Evolutionary conservation across 2,888 invertebrate genomes (phyloP), one percentile per base, ranked within the genome.

Genomic region (Kryphioiulus occultus): DNA sequence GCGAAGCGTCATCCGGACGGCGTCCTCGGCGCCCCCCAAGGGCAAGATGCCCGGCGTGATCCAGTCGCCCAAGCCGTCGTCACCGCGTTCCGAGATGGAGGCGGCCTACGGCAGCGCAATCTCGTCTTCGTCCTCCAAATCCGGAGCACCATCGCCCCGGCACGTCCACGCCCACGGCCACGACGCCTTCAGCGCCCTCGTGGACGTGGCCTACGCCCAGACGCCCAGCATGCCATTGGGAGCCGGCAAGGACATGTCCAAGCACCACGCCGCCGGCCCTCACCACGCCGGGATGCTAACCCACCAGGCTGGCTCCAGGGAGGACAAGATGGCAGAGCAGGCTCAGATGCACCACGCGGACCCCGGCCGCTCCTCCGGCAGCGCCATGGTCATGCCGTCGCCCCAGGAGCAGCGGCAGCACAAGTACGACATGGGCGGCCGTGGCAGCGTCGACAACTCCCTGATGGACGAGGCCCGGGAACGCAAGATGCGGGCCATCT

Each of bases 161-260:
- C 90, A 88, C 89, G 89, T 89, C 26, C 86, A 89, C 78, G 89
- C 89, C 42, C 86, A 89, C 59, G 89, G 89, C 42, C 96, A 97
- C 92, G 97, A 97, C 92, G 97, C 97, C 0, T 94, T 98, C 91
- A 95, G 96, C 47, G 96, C 96, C 86, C 93, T 98, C 87, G 98
- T 97, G 12, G 97, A 98, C 91, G 96, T 96, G 19, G 97, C 97
- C n/a, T 96, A 96, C 0, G 96, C 96, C 90, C 97, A 97, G 91
- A 26, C 68, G 0, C 26, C 68, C 0, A 96, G 96, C 0, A 96
- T 96, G 91, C 92, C 97, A 90, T 96, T 32, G n/a, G 35, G 26
- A 17, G 10, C 53, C 10, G 30, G 32, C 32, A 78, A 59, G 86
- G 86, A 86, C n/a, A 7, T 78, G 86, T 26, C 85, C 17, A 85